These are phyloP conservation scores for Drosophila phalerata DNA, from an alignment of 2,888 invertebrate species.

Conservation along the genomic window DNA sequence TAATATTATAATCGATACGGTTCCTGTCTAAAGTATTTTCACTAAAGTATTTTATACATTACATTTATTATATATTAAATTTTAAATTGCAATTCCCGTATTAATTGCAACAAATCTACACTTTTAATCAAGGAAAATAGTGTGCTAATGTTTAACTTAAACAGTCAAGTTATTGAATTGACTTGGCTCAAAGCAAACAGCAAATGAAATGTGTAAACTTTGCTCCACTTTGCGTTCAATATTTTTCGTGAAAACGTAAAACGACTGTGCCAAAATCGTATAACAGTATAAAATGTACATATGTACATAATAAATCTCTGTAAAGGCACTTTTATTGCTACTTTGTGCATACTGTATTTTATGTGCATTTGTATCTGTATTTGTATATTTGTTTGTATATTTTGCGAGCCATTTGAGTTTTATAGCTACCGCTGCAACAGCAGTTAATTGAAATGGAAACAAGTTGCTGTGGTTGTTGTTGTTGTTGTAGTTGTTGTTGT, in stretches of 20 bases:
- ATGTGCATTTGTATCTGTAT: not conserved
- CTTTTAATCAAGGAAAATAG: not conserved
- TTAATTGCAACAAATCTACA: not conserved
- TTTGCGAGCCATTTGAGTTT: conserved; percentile 43
- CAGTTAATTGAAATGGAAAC: conserved; percentile 70
- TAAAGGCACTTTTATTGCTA: conserved; percentile 39
- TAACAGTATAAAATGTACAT: conserved; percentile 4
- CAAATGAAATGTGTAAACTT: conserved; percentile 25
- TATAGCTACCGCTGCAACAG: conserved; percentile 32
- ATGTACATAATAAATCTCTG: conserved; percentile 36
- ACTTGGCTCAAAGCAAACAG: conserved; percentile 3
- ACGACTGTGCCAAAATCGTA: conserved; percentile 10
- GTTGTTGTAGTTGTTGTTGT: conserved; percentile 23
- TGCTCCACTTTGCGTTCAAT: conserved; percentile 16
- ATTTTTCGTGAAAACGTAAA: conserved; percentile 16
- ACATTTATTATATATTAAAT: no score
- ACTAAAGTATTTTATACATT: no score
- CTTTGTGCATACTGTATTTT: conserved; percentile 22
- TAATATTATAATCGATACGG: no score
- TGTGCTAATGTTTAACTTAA: not conserved
- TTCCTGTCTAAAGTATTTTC: no score
- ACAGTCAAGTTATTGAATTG: not conserved
- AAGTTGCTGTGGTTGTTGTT: conserved; percentile 38
- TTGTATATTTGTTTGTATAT: conserved; percentile 4
- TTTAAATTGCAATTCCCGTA: not conserved